Conservation (phyloP, 1,140 invertebrate species). For the Drosophila willistoni region DNA sequence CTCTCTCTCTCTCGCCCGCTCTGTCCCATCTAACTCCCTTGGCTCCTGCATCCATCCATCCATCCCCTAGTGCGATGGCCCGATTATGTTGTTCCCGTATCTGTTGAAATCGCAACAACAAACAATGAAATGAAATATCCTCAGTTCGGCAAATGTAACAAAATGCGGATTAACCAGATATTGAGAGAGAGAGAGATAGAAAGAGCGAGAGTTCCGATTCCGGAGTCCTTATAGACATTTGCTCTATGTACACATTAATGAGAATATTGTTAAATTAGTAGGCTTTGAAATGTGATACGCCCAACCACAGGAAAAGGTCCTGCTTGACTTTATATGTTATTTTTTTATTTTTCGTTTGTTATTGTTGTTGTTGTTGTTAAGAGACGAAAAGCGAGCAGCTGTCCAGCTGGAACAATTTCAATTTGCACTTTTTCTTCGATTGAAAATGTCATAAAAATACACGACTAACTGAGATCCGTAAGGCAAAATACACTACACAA, state of each 20-base stretch:
- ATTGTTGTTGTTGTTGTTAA: conserved; percentile 16
- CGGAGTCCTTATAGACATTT: conserved; percentile 35
- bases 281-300: conserved; percentile 83
- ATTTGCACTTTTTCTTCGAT: conserved; percentile 32
- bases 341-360: conserved; percentile 1
- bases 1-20: background rate
- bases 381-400: conserved; percentile 65
- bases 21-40: background rate
- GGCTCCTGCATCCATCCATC: background rate
- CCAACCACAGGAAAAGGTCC: conserved; percentile 66
- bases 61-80: conserved; percentile 31
- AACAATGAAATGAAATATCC: conserved; percentile 43
- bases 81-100: conserved; percentile 65
- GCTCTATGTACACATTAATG: conserved; percentile 75
- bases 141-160: conserved; percentile 62
- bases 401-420: conserved; percentile 30
- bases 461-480: background rate
- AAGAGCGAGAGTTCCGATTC: conserved; percentile 22
- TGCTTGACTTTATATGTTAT: conserved; percentile 10
- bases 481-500: background rate
- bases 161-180: conserved; percentile 70
- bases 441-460: conserved; percentile 65
- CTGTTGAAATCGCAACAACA: conserved; percentile 78
- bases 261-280: conserved; percentile 83
- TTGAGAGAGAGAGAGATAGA: too few relatives aligned